Base-by-base conservation (phyloP, 2,888 invertebrate genomes). In the Acholoe squamosa region DNA sequence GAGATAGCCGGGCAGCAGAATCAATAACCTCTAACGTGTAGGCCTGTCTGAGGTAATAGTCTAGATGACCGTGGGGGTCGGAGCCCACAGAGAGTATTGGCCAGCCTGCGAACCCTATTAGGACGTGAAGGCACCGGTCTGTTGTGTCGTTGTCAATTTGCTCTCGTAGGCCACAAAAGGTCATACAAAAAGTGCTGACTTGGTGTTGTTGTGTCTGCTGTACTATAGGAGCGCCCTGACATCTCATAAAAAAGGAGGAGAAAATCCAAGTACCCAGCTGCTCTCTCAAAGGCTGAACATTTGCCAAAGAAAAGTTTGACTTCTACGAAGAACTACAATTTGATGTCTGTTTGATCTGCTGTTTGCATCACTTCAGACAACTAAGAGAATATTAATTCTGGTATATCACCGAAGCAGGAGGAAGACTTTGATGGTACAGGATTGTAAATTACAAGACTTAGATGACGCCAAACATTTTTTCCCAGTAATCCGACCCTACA, bases 101-200 rank as follows among this genome's bases (percentile, higher is more conserved):
- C 71, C 25, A 61, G 71, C 61, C 71, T 28, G 28, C 25, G 71
- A 14, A 25, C 71, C 71, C 71, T 28, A 28, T 28, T 28, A 14
- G 28, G 71, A 71, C 31, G 28, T 28, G 28, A 28, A 71, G 71
- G 71, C 28, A 71, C 71, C 28, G 71, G 28, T 22, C 71, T 28
- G 71, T 71, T 71, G 71, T 71, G 25, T 71, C 71, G 31, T 71
- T 71, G 28, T 71, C 71, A 71, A 71, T 71, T 25, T 71, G 71
- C 71, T 25, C 5, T 25, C 3, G 3, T 71, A 1, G 61, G 71
- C 31, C 31, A 28, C 71, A 71, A 71, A 43, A 71, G 71, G 71
- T 71, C 71, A 71, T 14, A 25, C 71, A 71, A 71, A 71, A 71
- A 71, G 71, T 71, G 71, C 71, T 71, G 71, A 71, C 71, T 71